phyloP scores from a whole-genome alignment of 2,113 vertebrate genomes.

The Brachyistius frenatus region DNA sequence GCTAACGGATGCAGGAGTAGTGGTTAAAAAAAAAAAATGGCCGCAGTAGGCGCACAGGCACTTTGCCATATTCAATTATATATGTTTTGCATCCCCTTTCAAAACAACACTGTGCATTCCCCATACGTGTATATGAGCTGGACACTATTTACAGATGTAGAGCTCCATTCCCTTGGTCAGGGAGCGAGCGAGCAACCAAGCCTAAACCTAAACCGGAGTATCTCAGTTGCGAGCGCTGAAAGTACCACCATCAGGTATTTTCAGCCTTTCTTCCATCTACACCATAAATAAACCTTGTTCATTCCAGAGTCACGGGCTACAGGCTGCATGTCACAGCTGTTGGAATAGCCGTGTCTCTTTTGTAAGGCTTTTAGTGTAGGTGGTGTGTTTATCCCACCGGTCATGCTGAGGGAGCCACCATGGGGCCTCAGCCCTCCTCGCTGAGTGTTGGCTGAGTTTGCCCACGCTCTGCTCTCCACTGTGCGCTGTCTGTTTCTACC shows the following conservation, averaged over 20 bases:
- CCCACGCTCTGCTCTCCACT: conserved; percentile 71
- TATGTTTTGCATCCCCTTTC: conserved; percentile 67
- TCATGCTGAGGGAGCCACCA: conserved; percentile 72
- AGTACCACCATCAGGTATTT: conserved; percentile 71
- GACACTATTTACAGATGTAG: conserved; percentile 64
- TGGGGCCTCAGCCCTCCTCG: conserved; percentile 69
- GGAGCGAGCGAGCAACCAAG: conserved; percentile 20
- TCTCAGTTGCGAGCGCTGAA: conserved; percentile 68
- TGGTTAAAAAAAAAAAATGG: conserved; percentile 39
- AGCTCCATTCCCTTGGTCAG: conserved; percentile 36
- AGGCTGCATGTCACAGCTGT: conserved; percentile 73
- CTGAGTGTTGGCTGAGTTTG: conserved; percentile 68
- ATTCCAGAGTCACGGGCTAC: conserved; percentile 68
- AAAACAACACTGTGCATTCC: conserved; percentile 69
- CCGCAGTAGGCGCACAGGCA: conserved; percentile 61
- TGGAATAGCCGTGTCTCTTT: conserved; percentile 73
- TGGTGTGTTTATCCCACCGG: conserved; percentile 81
- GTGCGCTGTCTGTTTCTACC: conserved; percentile 62
- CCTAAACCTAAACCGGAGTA: conserved; percentile 39
- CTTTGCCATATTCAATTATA: conserved; percentile 83
- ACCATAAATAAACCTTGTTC: conserved; percentile 75
- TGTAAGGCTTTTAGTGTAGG: conserved; percentile 81
- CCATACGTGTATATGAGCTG: conserved; percentile 64
- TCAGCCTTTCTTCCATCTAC: conserved; percentile 59
- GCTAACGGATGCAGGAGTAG: conserved; percentile 60